A percentile compares a stretch with the other conserved stretches of the same genome.
Conservation (phyloP, 2,888 invertebrate species). For the Hypomecis punctinalis region DNA sequence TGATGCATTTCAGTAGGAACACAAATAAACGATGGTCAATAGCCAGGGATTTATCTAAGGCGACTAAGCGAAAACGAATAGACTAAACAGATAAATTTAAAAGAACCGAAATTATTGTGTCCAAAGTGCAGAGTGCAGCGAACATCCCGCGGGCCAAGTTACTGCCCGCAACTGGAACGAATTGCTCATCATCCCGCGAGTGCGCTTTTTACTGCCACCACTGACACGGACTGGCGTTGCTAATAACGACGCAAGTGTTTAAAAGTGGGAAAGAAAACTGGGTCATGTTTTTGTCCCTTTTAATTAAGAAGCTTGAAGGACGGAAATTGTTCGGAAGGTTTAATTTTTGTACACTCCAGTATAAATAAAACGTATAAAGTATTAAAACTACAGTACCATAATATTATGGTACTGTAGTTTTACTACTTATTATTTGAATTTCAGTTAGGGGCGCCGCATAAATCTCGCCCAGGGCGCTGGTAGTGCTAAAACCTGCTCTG, state of each 20-base stretch:
- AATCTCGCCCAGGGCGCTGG: too few species aligned
- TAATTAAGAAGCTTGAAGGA: conserved; percentile 4
- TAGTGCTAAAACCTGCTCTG: too few species aligned
- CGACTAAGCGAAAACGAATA: background rate
- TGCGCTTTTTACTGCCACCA: conserved; percentile 35
- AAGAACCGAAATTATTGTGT: background rate
- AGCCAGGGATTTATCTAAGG: too few species aligned
- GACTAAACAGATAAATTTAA: conserved; percentile 2
- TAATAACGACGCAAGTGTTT: conserved; percentile 12
- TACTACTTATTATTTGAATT: too few species aligned
- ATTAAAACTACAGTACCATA: too few species aligned
- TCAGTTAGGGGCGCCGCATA: too few species aligned
- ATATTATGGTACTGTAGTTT: too few species aligned
- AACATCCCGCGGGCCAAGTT: conserved; percentile 19
- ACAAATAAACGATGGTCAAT: too few species aligned
- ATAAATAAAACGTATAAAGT: too few species aligned
- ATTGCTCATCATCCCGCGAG: conserved; percentile 53
- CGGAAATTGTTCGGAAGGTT: background rate
- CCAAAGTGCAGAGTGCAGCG: conserved; percentile 24
- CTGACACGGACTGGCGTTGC: conserved; percentile 32
- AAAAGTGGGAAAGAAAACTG: conserved; percentile 13
- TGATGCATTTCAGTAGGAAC: too few species aligned
- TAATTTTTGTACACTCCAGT: too few species aligned
- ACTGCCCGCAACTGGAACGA: conserved; percentile 45
- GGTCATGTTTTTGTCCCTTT: conserved; percentile 11